Base-by-base conservation (phyloP, 2,113 vertebrate species). In the Anoplopoma fimbria region DNA sequence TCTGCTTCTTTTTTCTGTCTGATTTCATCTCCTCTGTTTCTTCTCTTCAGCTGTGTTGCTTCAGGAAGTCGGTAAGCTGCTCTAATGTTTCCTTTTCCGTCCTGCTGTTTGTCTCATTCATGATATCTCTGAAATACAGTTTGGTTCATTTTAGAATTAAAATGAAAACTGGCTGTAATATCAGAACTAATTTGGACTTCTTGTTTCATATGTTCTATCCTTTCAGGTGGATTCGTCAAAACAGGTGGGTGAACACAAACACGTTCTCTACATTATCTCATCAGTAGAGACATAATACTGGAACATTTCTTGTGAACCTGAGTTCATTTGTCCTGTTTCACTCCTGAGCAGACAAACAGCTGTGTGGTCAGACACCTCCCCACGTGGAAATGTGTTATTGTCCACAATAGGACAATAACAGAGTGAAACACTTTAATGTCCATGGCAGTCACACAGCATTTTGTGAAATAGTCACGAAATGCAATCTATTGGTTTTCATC, bases 11-110 rank as follows among this genome's bases (percentile, higher is more conserved):
- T 55, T 36, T n/a, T 68, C 17, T 70, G 65, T 71, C 62, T 82
- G 36, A 33, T n/a, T 14, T 27, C 36, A 29, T 47, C 9, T 81
- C 4, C 0, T 88, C 55, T 87, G 58, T 73, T 79, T 81, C 60
- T 47, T 83, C n/a, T 83, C 74, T 77, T 71, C 77, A 93, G 93
- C 93, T 31, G 19, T 91, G 77, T 85, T 93, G 85, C 93, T 94
- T 77, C 92, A 92, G 47, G 93, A 93, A 93, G 79, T 81, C 9
- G 93, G 92, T 94, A 82, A 93, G 91, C 57, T 0, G 23, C 0
- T 53, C 62, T 40, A 4, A 31, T 61, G 23, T 40, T 27, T 55
- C 1, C 27, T 15, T 3, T 4, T 51, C 40, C 33, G 60, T 62
- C 53, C 53, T 53, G 21, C 49, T 53, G 49, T 27, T 58, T 15